Evolutionary conservation across 2,888 invertebrate species (phyloP), one percentile per base, ranked within the genome.

Genomic region (Ferrisia virgata): DNA sequence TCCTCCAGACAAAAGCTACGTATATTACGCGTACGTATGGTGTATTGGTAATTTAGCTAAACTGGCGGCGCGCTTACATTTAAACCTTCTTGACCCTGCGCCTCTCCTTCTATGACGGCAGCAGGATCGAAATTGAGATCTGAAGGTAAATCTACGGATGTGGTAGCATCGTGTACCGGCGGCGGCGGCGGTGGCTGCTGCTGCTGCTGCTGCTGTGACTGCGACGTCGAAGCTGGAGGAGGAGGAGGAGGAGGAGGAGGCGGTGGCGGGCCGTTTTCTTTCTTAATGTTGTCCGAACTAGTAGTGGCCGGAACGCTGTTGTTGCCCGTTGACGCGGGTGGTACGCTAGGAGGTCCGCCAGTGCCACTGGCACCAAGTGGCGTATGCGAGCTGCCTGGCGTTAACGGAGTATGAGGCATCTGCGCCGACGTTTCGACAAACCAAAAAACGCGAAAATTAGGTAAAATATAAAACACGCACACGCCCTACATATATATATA

Each of bases 101-200:
- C 95, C 89, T 96, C 96, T 85, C 96, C 96, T 87, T 96, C 96
- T 87, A 97, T 96, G 87, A 96, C 95, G 86, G 96, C 95, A 86
- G 96, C 94, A 53, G 97, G 96, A 90, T 97, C 97, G 88, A 97
- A 97, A 90, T 95, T 95, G 88, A 96, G 92, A 89, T 96, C 96
- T 83, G 95, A 94, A 86, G 95, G 95, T 87, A 95, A 92, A 89
- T 95, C 95, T 86, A 93, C 93, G 87, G 93, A 92, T 87, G 94
- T 92, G 85, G 92, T 83, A 86, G 87, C 82, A 13, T 82, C 82
- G 82, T 69, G 72, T 15, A 69, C 76, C 13, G 69, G 82, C 18
- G 80, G 28, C n/a, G n/a, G n/a, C n/a, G n/a, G n/a, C n/a, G n/a
- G n/a, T n/a, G n/a, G n/a, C n/a, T n/a, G n/a, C n/a, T n/a, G n/a